Evolutionary conservation across 2,888 invertebrate species (phyloP), one percentile per base, ranked within the genome.

Genomic region (Rotaria macrura): DNA sequence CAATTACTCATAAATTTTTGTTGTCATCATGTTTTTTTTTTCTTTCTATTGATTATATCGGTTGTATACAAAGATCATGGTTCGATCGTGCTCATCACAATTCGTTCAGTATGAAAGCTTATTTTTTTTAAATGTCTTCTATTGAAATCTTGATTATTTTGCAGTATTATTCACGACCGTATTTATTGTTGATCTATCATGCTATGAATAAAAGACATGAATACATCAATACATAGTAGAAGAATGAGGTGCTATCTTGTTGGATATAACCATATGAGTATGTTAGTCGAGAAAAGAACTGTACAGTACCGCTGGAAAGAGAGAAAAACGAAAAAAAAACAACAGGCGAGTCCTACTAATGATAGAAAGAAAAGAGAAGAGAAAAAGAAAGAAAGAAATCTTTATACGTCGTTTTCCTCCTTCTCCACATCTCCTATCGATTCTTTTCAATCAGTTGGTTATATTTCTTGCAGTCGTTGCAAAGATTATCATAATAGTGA

Each of bases 141-240:
- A 25, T 65, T 34, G 14, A 65, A 65, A 65, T 65, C 65, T 65
- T 34, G n/a, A n/a, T n/a, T 65, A 65, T 65, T 65, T 65, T 65
- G 1, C 34, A 65, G 34, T 65, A 17, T 34, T 65, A n/a, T 65
- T 65, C 65, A n/a, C 34, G 29, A 65, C n/a, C 65, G 34, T 65
- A 65, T 65, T 65, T 65, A 34, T 65, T 65, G 65, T 65, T 65
- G 65, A 65, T 65, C 65, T 65, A 65, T 65, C 65, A 65, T 34
- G 34, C 38, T 65, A 65, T 1, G 29, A 65, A 65, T 65, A 65
- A 34, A 65, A 25, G 4, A 54, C 5, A 10, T 25, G 29, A 17
- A 65, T 34, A 65, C 17, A 65, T 34, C 14, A 34, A 29, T 29
- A 34, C 14, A 65, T 34, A 29, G 17, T 34, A 65, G 34, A 34